A percentile compares a stretch with the other conserved stretches of the same genome.
Conservation (phyloP, 2,888 invertebrate genomes). For the Parapristionchus giblindavisi region DNA sequence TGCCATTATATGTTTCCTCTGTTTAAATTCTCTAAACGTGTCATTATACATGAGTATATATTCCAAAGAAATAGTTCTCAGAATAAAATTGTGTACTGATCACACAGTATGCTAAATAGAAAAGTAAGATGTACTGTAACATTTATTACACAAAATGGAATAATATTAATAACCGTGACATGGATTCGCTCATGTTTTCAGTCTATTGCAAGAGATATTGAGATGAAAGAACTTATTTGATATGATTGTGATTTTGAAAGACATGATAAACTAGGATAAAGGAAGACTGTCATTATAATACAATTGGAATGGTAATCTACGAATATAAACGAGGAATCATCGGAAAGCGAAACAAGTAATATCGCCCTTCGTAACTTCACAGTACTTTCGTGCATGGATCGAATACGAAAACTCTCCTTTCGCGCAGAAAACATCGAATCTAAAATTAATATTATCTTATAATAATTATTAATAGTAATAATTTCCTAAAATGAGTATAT, state of each 20-base stretch:
- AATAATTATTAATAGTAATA: background rate
- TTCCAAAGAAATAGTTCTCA: too few relatives aligned
- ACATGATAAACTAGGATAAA: background rate
- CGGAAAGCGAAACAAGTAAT: slow-evolving; percentile 40
- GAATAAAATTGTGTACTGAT: too few relatives aligned
- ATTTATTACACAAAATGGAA: too few relatives aligned
- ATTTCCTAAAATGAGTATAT: too few relatives aligned
- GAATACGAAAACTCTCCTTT: slow-evolving; percentile 37
- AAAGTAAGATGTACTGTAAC: too few relatives aligned
- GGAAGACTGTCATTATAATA: background rate
- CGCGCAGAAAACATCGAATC: slow-evolving; percentile 38
- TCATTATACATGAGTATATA: too few relatives aligned
- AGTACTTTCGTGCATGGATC: slow-evolving; percentile 38
- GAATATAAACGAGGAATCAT: slow-evolving; percentile 4
- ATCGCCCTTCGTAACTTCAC: slow-evolving; percentile 37
- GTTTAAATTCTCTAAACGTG: too few relatives aligned
- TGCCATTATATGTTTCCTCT: too few relatives aligned
- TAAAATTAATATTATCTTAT: background rate
- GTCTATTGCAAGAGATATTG: background rate
- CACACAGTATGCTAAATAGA: too few relatives aligned
- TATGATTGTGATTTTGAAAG: too few relatives aligned
- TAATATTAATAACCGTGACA: too few relatives aligned
- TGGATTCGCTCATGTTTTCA: too few relatives aligned
- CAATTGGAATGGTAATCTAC: background rate
- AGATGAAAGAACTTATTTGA: background rate